Base-by-base conservation (phyloP, 2,113 vertebrate genomes). In the Apteryx mantelli region DNA sequence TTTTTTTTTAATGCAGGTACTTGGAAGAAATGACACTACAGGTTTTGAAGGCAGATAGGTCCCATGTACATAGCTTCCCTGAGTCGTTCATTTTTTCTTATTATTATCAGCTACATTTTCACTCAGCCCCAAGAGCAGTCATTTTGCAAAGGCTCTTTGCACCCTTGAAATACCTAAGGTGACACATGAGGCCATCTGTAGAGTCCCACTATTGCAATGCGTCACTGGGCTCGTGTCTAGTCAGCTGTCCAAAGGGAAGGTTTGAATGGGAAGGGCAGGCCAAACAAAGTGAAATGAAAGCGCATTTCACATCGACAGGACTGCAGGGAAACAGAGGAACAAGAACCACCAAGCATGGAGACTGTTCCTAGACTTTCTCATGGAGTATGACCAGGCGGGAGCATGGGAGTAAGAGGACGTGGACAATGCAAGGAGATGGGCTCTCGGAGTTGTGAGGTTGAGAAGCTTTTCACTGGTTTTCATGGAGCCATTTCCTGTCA, bases 141-240 rank as follows among this genome's bases (percentile, higher is more conserved):
- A 7, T 70, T 92, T 16, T 38, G 64, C 17, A 58, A 76, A 20
- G 32, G 11, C 40, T 64, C 70, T 50, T 36, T 75, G 40, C 24
- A 61, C 24, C 15, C 60, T 38, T 17, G 18, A 44, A 26, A 6
- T 32, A 20, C 7, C 52, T 38, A 19, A n/a, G 22, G 52, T 25
- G 53, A 61, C 18, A 20, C 2, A 11, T 11, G 44, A 44, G 53
- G 21, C 34, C 53, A 38, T 17, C 9, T n/a, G 46, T 9, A 40
- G 53, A 81, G 22, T 26, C 22, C 61, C 15, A 4, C 26, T 53
- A 6, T 14, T n/a, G 52, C 32, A 38, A 4, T 1, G 9, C 28
- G 7, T 32, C 76, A 9, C 44, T n/a, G 34, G 22, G 22, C 22
- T 61, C 2, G 0, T 5, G 14, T 8, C 68, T 28, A 4, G 14